Evolutionary conservation across 2,113 vertebrate genomes (phyloP), one percentile per base, ranked within the genome.

Genomic region (Glareola pratincola): DNA sequence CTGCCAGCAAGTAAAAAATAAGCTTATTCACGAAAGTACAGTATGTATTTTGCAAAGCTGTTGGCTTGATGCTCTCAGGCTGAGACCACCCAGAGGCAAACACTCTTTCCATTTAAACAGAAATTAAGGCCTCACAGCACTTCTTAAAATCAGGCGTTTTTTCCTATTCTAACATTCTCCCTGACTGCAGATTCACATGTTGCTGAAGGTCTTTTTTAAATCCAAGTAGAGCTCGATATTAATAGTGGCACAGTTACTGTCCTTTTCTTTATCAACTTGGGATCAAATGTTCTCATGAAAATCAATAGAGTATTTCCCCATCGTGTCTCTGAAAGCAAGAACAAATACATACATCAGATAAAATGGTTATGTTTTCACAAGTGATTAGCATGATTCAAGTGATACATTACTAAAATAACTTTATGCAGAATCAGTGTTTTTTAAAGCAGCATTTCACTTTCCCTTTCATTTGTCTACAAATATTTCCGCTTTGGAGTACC

Each of bases 251-350:
- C 27, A 57, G 41, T 62, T 85, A 92, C 66, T 76, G n/a, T 84
- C 92, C 83, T 94, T 82, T 90, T 36, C 39, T 59, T 86, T 86
- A 95, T 94, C 86, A 92, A 15, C 45, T 27, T 91, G 73, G 41
- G 83, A 94, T 91, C 88, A 87, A 78, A 87, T 51, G 36, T 77
- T 60, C 76, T 60, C 84, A 84, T 32, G 1, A 77, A 96, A 96
- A 95, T 93, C 79, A 94, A 62, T 72, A 63, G 11, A 64, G 21
- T 56, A 77, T 91, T 90, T 88, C 59, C 88, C 74, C 66, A 69
- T 20, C 59, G 48, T 59, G 45, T 43, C 85, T 85, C 71, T 91
- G 53, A 90, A 75, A 80, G 60, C 76, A 92, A 81, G 59, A 93
- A 53, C 71, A 94, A 87, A 85, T 83, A 41, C 51, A 79, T 76